Evolutionary conservation across 2,888 invertebrate species (phyloP), one percentile per base, ranked within the genome.

Genomic region (Mesorhabditis belari): DNA sequence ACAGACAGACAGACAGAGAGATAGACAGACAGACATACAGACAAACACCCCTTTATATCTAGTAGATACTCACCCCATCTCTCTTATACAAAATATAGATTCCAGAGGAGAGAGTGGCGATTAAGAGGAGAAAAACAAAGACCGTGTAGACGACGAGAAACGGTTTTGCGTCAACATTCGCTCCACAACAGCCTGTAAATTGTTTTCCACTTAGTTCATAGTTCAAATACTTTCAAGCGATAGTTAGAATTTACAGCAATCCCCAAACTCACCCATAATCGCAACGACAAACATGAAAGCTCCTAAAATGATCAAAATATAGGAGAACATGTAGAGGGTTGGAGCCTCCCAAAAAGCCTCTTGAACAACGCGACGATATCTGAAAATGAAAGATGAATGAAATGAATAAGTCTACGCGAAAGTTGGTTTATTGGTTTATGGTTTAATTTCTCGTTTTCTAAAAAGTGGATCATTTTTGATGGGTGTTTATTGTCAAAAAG

Each of bases 121-220:
- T 64, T n/a, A 80, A 55, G 12, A 80, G 60, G 3, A 77, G 9
- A 59, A 77, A 77, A 5, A 77, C 69, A 9, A 65, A 44, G 44
- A 71, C 61, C 2, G 71, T 62, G 60, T 80, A 79, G 53, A 77
- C 66, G 5, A 73, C 62, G 2, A 80, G 57, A 49, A 77, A 72
- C 1, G 69, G 63, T 24, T 68, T 65, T 12, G 73, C 71, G 5
- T 62, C 54, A 21, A 67, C 67, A 5, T 69, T 67, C n/a, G 72
- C 74, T 23, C 79, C 80, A 53, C 77, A 80, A 55, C 78, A 80
- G 25, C 80, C 73, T n/a, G n/a, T n/a, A n/a, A n/a, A n/a, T n/a
- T n/a, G 44, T 35, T 35, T 35, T n/a, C 44, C 44, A 2, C 44
- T 17, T 35, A 35, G n/a, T 17, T 9, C 12, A 35, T 35, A 35